Conservation (phyloP, 2,113 vertebrate genomes). For the Phycodurus eques region DNA sequence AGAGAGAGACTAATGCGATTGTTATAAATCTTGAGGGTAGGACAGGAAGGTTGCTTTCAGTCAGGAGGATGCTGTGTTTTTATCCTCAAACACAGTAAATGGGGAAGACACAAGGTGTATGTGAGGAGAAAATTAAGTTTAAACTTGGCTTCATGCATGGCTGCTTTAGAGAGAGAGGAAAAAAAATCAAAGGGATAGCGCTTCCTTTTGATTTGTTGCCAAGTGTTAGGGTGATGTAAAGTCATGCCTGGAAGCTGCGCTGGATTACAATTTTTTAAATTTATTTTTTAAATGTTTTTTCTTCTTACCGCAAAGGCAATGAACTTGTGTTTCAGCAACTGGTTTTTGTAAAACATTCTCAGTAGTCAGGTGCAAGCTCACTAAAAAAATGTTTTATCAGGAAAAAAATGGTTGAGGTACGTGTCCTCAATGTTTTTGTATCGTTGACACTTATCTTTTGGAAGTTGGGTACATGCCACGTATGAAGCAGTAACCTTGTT, state of each 20-base stretch:
- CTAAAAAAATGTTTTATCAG: background rate
- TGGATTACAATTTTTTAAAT: background rate
- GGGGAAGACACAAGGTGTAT: background rate
- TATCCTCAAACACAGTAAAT: conserved; percentile 25
- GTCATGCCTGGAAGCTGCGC: conserved; percentile 9
- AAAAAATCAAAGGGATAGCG: conserved; percentile 10
- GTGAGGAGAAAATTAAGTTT: conserved; percentile 8
- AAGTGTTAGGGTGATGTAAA: conserved; percentile 15
- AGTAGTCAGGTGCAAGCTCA: background rate
- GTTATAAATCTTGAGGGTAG: conserved; percentile 5
- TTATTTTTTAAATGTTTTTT: background rate
- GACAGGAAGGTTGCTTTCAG: conserved; percentile 47
- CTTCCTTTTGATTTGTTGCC: conserved; percentile 17
- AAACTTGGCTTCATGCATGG: conserved; percentile 12
- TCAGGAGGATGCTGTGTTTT: conserved; percentile 26
- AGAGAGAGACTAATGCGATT: too few relatives aligned
- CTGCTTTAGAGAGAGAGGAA: conserved; percentile 8
- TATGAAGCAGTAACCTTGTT: too few relatives aligned
- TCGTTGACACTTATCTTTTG: too few relatives aligned
- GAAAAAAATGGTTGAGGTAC: too few relatives aligned
- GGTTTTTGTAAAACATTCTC: background rate
- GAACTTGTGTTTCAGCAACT: background rate
- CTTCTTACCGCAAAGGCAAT: conserved; percentile 5
- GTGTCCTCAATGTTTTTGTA: too few relatives aligned
- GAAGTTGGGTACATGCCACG: too few relatives aligned